Base-by-base conservation (phyloP, 2,113 vertebrate genomes). In the Trogon surrucura region DNA sequence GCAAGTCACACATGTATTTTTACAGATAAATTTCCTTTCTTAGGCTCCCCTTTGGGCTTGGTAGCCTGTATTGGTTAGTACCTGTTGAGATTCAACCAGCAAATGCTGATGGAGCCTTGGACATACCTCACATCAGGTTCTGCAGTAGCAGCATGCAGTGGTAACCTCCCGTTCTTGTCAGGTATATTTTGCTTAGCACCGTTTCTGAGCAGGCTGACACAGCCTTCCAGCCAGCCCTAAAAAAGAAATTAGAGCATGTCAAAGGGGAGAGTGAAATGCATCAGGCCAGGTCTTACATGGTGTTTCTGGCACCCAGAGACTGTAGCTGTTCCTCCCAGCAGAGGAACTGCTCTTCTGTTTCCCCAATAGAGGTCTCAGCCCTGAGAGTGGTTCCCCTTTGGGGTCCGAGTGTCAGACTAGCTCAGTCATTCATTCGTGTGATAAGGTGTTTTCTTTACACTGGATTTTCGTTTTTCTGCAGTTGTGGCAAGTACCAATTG, bases 171-270 rank as follows among this genome's bases (percentile, higher is more conserved):
- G 0, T 98, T 99, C 98, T 99, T 99, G 95, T 99, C 99, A 0
- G 99, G 98, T 78, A 99, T 98, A 79, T 98, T 99, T 95, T 99
- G 99, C 78, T 98, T 99, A 95, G 99, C 99, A 57, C 99, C 99
- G 0, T 99, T 99, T 92, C 99, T 98, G 38, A 99, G 97, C 62
- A 99, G 96, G 96, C 98, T 99, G 88, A 99, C 97, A 92, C 99
- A 99, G 74, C 99, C 99, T 95, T 99, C 99, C 38, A 99, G 97
- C 99, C 99, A 99, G 30, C 99, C 99, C 98, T 99, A 82, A 71
- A 97, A 97, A n/a, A 75, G 13, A 94, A 95, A 88, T 78, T 4
- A 57, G 18, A 81, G 32, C 32, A 58, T 13, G 34, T 89, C 67
- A 96, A 85, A 85, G 25, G 92, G 58, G 32, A 88, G 93, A 51